phyloP scores from a whole-genome alignment of 2,888 invertebrate species.

The Euplagia quadripunctaria region DNA sequence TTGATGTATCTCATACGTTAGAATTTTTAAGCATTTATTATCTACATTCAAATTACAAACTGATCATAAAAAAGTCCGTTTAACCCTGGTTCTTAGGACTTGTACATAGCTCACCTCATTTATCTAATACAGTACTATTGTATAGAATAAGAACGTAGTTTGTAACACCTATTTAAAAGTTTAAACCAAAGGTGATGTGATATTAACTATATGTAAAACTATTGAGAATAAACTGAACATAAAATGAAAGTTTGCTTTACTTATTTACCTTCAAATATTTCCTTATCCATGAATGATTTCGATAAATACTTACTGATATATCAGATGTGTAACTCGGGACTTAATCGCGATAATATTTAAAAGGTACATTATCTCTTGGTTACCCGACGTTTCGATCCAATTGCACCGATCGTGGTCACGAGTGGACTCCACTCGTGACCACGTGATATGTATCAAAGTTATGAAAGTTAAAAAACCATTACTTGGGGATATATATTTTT shows the following conservation, averaged over 20 bases:
- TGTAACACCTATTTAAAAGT: background rate
- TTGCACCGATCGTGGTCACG: no score
- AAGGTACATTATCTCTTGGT: no score
- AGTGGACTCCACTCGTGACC: no score
- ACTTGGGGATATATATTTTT: no score
- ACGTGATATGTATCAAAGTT: no score
- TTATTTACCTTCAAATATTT: background rate
- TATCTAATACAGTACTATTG: background rate
- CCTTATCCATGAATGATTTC: background rate
- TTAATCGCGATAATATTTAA: no score
- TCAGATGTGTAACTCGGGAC: no score
- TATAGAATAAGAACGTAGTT: background rate
- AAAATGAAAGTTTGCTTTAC: background rate
- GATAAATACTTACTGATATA: background rate
- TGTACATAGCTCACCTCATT: background rate
- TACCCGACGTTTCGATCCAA: no score
- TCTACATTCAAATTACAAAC: background rate
- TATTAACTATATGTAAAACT: slow-evolving; percentile 15
- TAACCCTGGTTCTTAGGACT: background rate
- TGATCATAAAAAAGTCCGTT: background rate
- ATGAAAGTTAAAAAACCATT: no score
- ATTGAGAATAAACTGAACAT: slow-evolving; percentile 9
- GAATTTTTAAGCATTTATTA: background rate
- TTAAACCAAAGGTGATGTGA: slow-evolving; percentile 16
- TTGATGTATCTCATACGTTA: no score